Percentiles rank a stretch among this genome's conserved stretches.
These are phyloP conservation scores for Phortica okadai DNA, from an alignment of 2,888 invertebrate genomes.

Conservation along the genomic window DNA sequence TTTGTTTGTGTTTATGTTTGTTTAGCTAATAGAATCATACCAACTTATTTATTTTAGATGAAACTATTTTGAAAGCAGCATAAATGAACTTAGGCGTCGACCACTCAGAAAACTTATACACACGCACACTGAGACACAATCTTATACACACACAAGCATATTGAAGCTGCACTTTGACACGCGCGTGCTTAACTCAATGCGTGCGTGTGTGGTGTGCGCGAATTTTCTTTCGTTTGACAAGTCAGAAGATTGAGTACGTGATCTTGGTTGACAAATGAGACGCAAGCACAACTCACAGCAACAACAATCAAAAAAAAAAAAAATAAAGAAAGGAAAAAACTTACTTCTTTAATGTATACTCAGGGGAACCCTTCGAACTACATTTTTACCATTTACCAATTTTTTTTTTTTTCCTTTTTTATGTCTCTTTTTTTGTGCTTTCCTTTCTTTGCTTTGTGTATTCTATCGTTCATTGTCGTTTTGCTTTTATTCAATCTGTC, in stretches of 20 bases:
- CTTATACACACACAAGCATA: not conserved
- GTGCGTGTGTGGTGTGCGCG: not conserved
- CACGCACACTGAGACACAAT: slow-evolving; percentile 32
- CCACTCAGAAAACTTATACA: slow-evolving; percentile 25
- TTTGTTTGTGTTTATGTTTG: slow-evolving; percentile 50
- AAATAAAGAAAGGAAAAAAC: slow-evolving; percentile 8
- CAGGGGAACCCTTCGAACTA: not conserved
- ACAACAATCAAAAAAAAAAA: not conserved
- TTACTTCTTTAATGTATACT: slow-evolving; percentile 4
- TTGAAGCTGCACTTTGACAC: slow-evolving; percentile 30
- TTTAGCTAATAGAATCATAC: slow-evolving; percentile 66
- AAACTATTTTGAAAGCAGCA: slow-evolving; percentile 45
- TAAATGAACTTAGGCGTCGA: slow-evolving; percentile 35
- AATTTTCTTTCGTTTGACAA: slow-evolving; percentile 64
- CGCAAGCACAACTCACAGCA: slow-evolving; percentile 27
- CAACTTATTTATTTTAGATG: slow-evolving; percentile 52
- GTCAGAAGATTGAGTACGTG: slow-evolving; percentile 69
- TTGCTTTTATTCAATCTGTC: slow-evolving; percentile 43
- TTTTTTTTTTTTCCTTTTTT: not conserved
- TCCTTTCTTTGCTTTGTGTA: not conserved
- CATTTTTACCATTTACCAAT: not conserved
- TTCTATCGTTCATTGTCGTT: slow-evolving; percentile 8
- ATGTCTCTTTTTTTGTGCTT: not conserved
- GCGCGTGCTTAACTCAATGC: slow-evolving; percentile 14
- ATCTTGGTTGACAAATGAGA: slow-evolving; percentile 66